Conservation (phyloP, 2,113 vertebrate genomes). For the Nerophis ophidion region DNA sequence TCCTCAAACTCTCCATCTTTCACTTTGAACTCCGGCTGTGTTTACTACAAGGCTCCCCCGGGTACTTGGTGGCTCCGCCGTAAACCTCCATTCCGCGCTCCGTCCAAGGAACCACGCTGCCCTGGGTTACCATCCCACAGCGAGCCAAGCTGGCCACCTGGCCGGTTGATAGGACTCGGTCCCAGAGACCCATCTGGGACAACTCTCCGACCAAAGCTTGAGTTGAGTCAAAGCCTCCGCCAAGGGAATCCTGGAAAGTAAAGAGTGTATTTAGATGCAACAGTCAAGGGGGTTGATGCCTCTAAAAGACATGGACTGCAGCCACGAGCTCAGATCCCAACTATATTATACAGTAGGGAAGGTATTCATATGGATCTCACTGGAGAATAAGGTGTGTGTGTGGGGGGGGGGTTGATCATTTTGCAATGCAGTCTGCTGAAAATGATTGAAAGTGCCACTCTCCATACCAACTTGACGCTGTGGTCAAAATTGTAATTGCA, state of each 20-base stretch:
- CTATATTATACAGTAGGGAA: background rate
- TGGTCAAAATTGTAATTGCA: no score
- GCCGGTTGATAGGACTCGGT: slow-evolving; percentile 75
- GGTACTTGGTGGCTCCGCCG: slow-evolving; percentile 81
- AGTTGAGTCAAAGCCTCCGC: slow-evolving; percentile 88
- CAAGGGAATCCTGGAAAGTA: slow-evolving; percentile 74
- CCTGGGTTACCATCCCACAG: slow-evolving; percentile 78
- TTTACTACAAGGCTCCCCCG: slow-evolving; percentile 80
- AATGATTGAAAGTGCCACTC: no score
- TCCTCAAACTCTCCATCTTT: slow-evolving; percentile 18
- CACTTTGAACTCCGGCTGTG: slow-evolving; percentile 68
- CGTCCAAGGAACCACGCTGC: slow-evolving; percentile 84
- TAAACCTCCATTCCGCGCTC: slow-evolving; percentile 80
- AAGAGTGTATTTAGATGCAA: background rate
- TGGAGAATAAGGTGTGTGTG: no score
- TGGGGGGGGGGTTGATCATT: no score
- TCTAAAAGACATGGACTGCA: background rate
- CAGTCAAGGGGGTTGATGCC: background rate
- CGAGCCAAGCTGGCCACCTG: slow-evolving; percentile 85
- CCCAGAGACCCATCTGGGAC: slow-evolving; percentile 90
- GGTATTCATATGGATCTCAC: no score
- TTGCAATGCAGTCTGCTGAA: no score
- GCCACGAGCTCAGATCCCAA: background rate
- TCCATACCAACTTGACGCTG: no score
- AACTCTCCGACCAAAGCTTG: slow-evolving; percentile 92